Evolutionary conservation across 2,797 vertebrate genomes (phyloP).

Genomic region (Sorex maritimensis): DNA sequence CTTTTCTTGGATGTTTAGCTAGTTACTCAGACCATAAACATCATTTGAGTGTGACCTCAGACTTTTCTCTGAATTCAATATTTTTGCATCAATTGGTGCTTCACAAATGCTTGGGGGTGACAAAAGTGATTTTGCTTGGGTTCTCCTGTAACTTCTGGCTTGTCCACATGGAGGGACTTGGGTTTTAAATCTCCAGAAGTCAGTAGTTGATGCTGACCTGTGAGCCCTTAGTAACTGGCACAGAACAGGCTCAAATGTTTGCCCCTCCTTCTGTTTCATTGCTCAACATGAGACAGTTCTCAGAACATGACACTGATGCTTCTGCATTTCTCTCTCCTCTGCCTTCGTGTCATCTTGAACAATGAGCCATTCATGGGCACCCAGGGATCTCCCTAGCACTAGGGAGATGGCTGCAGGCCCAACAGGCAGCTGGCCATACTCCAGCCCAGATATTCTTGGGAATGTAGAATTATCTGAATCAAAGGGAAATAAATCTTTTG

Average conservation of each 20-base stretch:
- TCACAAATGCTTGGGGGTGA: neutral
- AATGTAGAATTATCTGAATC: slow-evolving; percentile 77
- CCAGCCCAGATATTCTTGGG: slow-evolving; percentile 81
- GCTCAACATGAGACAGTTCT: slow-evolving; percentile 63
- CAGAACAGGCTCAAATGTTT: slow-evolving; percentile 1
- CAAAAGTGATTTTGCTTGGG: slow-evolving; percentile 12
- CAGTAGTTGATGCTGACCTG: neutral
- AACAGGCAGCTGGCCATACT: slow-evolving; percentile 70
- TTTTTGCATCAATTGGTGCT: neutral
- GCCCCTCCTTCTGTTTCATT: neutral
- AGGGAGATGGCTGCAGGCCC: slow-evolving; percentile 63
- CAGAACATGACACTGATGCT: slow-evolving; percentile 54
- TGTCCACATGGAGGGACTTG: neutral
- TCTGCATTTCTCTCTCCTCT: slow-evolving; percentile 69
- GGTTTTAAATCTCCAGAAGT: neutral
- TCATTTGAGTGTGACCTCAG: neutral
- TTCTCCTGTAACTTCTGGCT: neutral
- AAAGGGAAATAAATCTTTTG: slow-evolving; percentile 82
- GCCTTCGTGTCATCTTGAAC: slow-evolving; percentile 73
- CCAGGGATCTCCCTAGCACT: slow-evolving; percentile 63
- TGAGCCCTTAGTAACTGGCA: neutral
- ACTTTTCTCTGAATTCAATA: neutral
- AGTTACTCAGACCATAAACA: neutral
- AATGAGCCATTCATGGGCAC: slow-evolving; percentile 81
- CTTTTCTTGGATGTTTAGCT: neutral